Conservation (phyloP, 2,888 invertebrate species). For the Brachyptera risi region DNA sequence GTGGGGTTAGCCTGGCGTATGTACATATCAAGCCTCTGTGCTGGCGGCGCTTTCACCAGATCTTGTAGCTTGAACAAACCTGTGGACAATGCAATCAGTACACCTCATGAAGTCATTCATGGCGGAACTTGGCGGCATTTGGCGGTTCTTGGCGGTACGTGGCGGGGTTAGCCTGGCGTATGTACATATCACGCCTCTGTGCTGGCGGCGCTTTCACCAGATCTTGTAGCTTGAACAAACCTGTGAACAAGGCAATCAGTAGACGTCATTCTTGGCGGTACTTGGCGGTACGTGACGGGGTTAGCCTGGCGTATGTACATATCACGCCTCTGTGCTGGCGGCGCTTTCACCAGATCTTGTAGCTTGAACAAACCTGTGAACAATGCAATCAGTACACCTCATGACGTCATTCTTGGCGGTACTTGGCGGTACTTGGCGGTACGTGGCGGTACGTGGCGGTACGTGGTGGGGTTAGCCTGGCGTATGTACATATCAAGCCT, state of each 20-base stretch:
- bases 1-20: conserved; percentile 62
- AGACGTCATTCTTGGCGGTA: too few relatives aligned
- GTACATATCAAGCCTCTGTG: conserved; percentile 66
- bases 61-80: conserved; percentile 82
- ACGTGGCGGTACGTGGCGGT: conserved; percentile 63
- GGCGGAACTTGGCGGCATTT: too few relatives aligned
- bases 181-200: conserved; percentile 66
- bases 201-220: conserved; percentile 67
- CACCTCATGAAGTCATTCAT: too few relatives aligned
- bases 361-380: conserved; percentile 70
- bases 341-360: conserved; percentile 73
- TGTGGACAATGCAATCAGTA: conserved; percentile 38
- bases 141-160: conserved; percentile 71
- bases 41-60: conserved; percentile 66
- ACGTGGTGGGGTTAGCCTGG: conserved; percentile 63
- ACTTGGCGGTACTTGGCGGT: too few relatives aligned
- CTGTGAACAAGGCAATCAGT: conserved; percentile 42
- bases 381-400: too few relatives aligned
- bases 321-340: conserved; percentile 61
- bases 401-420: too few relatives aligned
- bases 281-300: conserved; percentile 64
- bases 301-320: conserved; percentile 69
- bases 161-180: conserved; percentile 61
- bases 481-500: conserved; percentile 69
- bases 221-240: conserved; percentile 80